Percentiles rank a stretch among this genome's conserved stretches.
phyloP scores from a whole-genome alignment of 2,888 invertebrate genomes.

The Cataglyphis altisquamis region DNA sequence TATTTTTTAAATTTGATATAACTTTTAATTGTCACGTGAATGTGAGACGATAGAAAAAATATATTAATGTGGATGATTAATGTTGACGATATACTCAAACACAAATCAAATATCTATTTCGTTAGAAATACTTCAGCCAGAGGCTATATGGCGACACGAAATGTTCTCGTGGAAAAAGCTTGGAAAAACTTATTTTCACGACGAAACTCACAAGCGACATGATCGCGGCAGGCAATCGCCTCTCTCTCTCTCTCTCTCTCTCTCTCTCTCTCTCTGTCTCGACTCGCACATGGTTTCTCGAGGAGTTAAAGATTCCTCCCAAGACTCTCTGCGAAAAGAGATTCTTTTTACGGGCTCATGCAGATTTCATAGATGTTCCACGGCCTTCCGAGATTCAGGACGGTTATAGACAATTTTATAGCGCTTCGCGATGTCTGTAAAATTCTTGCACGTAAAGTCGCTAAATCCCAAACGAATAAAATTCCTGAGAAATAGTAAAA shows the following conservation, averaged over 20 bases:
- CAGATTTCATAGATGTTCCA: conserved; percentile 19
- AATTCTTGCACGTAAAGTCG: neutral
- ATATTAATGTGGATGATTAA: neutral
- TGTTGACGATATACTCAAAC: neutral
- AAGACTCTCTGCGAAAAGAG: neutral
- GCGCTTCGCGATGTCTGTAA: neutral
- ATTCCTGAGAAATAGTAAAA: neutral
- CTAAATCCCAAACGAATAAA: neutral
- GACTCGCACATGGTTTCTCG: conserved; percentile 8
- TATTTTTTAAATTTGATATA: neutral
- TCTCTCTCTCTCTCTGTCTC: neutral
- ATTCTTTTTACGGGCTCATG: conserved; percentile 17
- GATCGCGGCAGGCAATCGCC: conserved; percentile 14
- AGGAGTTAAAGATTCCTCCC: conserved; percentile 6
- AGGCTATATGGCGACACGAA: neutral
- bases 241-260: no score
- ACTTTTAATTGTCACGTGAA: neutral
- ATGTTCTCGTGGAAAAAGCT: neutral
- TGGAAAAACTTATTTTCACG: conserved; percentile 11
- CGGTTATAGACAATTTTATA: conserved; percentile 21
- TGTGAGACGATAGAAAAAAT: neutral
- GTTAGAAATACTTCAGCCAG: conserved; percentile 14
- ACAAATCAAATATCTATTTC: neutral
- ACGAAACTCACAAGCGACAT: neutral
- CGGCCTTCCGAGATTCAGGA: neutral